Conservation (phyloP, 2,113 vertebrate genomes). For the Acrocephalus arundinaceus region DNA sequence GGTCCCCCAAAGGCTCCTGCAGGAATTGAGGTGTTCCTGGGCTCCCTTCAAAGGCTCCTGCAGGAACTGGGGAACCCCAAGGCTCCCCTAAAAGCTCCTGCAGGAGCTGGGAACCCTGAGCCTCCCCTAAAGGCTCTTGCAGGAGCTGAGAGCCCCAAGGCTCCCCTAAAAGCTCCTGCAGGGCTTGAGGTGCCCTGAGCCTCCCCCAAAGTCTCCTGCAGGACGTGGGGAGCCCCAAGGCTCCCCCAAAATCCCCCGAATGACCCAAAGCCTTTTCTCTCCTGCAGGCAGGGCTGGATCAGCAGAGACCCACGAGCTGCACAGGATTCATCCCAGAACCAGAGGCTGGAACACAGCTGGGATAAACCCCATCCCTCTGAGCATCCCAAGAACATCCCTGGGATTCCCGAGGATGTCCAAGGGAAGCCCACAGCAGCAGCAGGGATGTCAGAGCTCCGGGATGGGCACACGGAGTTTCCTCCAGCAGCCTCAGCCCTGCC, state of each 20-base stretch:
- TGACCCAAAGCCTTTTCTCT: neutral
- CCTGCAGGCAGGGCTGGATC: neutral
- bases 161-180: neutral
- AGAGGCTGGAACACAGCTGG: fast-evolving
- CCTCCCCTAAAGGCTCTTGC: neutral
- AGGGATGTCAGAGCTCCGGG: fast-evolving
- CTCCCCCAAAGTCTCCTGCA: neutral
- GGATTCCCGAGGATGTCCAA: fast-evolving
- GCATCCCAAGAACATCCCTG: fast-evolving
- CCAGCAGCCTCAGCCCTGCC: fast-evolving
- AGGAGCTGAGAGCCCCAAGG: neutral
- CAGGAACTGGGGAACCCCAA: neutral
- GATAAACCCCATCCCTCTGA: fast-evolving
- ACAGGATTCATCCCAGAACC: fast-evolving
- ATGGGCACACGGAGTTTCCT: fast-evolving
- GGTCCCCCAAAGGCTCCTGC: neutral
- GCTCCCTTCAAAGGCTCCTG: neutral
- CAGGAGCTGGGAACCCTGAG: neutral
- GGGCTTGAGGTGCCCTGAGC: neutral
- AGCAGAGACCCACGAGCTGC: neutral
- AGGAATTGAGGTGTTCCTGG: neutral
- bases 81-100: neutral
- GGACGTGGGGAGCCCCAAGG: neutral
- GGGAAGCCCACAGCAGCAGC: neutral
- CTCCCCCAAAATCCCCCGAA: neutral